Conservation (phyloP, 1,140 invertebrate genomes). For the Hirudo medicinalis region DNA sequence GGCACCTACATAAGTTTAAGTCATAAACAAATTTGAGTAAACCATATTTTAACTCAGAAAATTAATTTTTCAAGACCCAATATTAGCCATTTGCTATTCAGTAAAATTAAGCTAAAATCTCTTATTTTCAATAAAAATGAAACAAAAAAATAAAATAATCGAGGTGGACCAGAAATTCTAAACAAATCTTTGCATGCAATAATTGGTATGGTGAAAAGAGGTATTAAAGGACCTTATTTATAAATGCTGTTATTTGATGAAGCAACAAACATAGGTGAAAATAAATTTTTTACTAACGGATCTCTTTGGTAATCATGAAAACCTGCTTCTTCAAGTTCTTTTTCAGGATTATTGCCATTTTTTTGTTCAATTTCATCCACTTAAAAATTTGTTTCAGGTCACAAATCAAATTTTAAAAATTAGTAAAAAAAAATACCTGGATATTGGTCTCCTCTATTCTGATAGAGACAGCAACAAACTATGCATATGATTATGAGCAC, state of each 20-base stretch:
- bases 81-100: neutral
- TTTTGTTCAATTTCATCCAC: slow-evolving; percentile 25
- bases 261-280: neutral
- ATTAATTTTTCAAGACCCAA: too few relatives aligned
- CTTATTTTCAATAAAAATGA: neutral
- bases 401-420: neutral
- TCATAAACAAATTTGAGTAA: too few relatives aligned
- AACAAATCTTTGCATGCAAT: neutral
- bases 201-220: neutral
- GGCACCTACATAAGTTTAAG: too few relatives aligned
- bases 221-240: neutral
- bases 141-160: neutral
- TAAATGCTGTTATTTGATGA: neutral
- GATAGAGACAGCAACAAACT: slow-evolving; percentile 22
- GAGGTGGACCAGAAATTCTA: neutral
- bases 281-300: slow-evolving; percentile 20
- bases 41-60: too few relatives aligned
- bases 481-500: slow-evolving; percentile 20
- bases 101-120: neutral
- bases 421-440: slow-evolving; percentile 10
- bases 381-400: neutral
- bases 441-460: slow-evolving; percentile 20
- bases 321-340: slow-evolving; percentile 21
- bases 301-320: slow-evolving; percentile 25
- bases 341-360: slow-evolving; percentile 25